A percentile compares a stretch with the other conserved stretches of the same genome.
Conservation (phyloP, 2,113 vertebrate genomes). For the Pluvialis apricaria region DNA sequence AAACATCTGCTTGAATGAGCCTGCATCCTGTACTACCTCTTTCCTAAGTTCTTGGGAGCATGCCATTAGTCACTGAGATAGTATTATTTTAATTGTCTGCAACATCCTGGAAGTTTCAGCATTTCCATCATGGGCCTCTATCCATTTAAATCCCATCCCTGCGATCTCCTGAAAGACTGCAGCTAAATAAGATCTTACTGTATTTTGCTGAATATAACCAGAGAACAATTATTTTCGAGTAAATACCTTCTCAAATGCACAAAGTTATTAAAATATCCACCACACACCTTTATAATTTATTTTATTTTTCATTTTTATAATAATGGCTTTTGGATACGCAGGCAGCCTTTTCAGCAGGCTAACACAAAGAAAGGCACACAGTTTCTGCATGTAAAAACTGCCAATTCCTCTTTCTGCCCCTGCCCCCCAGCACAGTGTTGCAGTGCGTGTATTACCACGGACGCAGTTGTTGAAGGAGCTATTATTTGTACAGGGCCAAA, state of each 20-base stretch:
- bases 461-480: background rate
- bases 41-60: slow-evolving; percentile 51
- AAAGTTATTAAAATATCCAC: background rate
- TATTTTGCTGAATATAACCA: background rate
- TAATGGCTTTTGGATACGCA: background rate
- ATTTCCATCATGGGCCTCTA: background rate
- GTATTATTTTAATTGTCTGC: slow-evolving; percentile 49
- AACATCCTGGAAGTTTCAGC: slow-evolving; percentile 42
- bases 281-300: background rate
- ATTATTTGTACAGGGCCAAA: background rate
- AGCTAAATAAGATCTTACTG: background rate
- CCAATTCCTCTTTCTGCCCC: slow-evolving; percentile 12
- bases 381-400: background rate
- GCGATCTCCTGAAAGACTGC: background rate
- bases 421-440: background rate
- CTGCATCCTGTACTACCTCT: slow-evolving; percentile 47
- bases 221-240: background rate
- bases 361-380: background rate
- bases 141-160: background rate
- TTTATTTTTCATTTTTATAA: background rate
- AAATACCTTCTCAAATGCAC: background rate
- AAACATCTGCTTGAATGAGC: slow-evolving; percentile 46
- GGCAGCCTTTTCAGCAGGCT: background rate
- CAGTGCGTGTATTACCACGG: background rate
- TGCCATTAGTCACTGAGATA: slow-evolving; percentile 30